A percentile compares a stretch with the other conserved stretches of the same genome.
phyloP scores from a whole-genome alignment of 2,113 vertebrate genomes.

The Cyrtonyx montezumae region DNA sequence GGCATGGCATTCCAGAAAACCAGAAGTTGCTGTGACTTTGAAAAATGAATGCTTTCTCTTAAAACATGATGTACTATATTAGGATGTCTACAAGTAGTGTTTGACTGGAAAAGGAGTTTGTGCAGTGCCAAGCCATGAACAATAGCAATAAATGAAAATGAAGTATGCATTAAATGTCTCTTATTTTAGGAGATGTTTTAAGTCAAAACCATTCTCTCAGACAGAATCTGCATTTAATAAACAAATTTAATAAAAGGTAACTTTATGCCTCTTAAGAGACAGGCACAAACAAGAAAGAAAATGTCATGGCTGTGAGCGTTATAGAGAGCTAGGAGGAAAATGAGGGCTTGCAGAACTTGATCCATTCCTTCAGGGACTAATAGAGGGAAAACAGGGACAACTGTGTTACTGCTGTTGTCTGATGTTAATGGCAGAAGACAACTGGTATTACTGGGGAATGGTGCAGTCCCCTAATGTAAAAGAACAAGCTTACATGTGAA shows the following conservation, averaged over 20 bases:
- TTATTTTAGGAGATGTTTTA: neutral
- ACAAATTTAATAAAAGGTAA: constrained; percentile 7
- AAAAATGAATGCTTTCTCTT: constrained; percentile 22
- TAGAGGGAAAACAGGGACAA: neutral
- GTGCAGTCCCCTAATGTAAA: neutral
- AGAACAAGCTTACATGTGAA: neutral
- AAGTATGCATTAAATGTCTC: neutral
- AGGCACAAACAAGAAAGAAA: neutral
- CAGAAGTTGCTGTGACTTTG: neutral
- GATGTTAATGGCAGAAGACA: neutral
- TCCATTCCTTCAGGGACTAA: neutral
- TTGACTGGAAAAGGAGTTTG: constrained; percentile 48
- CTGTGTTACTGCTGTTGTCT: neutral
- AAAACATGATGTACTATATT: constrained; percentile 3
- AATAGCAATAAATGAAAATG: constrained; percentile 35
- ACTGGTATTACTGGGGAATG: neutral
- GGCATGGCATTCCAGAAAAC: neutral
- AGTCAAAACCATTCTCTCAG: neutral
- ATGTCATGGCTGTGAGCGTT: neutral
- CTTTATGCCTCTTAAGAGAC: neutral
- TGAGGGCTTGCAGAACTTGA: neutral
- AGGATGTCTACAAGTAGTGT: neutral
- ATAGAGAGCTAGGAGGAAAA: neutral
- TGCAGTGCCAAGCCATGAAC: constrained; percentile 23
- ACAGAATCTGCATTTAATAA: constrained; percentile 21